Percentiles rank a stretch among this genome's conserved stretches.
Evolutionary conservation across 2,113 vertebrate species (phyloP).

Genomic region (Carollia perspicillata): DNA sequence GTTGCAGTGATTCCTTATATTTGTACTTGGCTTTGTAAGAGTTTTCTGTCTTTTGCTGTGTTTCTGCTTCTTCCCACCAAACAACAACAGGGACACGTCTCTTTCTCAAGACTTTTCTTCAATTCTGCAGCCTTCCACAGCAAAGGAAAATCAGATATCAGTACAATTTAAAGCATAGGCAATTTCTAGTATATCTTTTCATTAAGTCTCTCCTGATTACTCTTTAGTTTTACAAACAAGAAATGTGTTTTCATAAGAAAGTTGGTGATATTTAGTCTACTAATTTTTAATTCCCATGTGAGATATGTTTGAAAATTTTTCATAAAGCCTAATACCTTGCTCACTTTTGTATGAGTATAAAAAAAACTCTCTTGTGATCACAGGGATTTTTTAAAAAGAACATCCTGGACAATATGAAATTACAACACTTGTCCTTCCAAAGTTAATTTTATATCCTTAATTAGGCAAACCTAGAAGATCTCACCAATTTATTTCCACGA

Average conservation of each 20-base stretch:
- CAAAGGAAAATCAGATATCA: not conserved
- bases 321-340: not conserved
- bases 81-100: not conserved
- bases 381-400: not conserved
- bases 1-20: not conserved
- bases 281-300: not conserved
- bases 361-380: not conserved
- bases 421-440: not conserved
- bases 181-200: not conserved
- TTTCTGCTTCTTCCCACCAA: not conserved
- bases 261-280: not conserved
- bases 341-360: not conserved
- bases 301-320: not conserved
- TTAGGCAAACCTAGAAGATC: not conserved
- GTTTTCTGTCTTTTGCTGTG: not conserved
- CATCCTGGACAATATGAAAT: not conserved
- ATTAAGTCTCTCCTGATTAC: not conserved
- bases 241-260: not conserved
- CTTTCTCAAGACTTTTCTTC: not conserved
- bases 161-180: not conserved
- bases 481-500: not conserved
- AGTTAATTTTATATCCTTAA: not conserved
- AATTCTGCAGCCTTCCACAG: not conserved
- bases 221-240: not conserved
- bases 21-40: not conserved